Conservation (phyloP, 2,888 invertebrate genomes). For the Theretra japonica region DNA sequence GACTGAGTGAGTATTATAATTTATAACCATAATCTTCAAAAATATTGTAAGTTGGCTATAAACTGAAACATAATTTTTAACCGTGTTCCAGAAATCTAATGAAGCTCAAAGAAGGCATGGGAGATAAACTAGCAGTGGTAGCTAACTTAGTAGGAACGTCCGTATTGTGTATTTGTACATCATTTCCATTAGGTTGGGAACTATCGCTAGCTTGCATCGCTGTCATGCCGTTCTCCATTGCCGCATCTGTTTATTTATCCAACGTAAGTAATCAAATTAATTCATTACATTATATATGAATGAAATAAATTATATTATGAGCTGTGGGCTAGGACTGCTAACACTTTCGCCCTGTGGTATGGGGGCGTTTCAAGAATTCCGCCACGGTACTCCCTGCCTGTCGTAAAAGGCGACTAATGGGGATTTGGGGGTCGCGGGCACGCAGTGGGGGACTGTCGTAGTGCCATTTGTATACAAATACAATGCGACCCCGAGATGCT, state of each 20-base stretch:
- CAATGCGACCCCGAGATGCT: too few relatives aligned
- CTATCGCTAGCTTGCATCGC: constrained; percentile 90
- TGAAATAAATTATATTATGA: too few relatives aligned
- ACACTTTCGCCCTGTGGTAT: too few relatives aligned
- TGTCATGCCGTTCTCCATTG: constrained; percentile 87
- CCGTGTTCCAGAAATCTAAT: constrained; percentile 84
- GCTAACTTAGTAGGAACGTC: constrained; percentile 85
- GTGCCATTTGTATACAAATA: too few relatives aligned
- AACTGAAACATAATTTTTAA: neutral
- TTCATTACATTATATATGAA: too few relatives aligned
- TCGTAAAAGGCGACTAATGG: too few relatives aligned
- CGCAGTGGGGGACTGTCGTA: too few relatives aligned
- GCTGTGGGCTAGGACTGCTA: too few relatives aligned
- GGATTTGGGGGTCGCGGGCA: too few relatives aligned
- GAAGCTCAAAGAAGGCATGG: constrained; percentile 91
- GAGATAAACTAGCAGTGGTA: constrained; percentile 90
- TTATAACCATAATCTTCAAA: neutral
- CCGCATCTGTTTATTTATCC: constrained; percentile 80
- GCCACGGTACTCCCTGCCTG: too few relatives aligned
- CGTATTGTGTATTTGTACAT: constrained; percentile 87
- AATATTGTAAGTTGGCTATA: too few relatives aligned
- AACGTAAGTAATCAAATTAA: constrained; percentile 65
- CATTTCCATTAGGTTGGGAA: constrained; percentile 91
- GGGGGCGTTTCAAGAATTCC: too few relatives aligned
- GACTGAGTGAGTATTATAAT: constrained; percentile 85